Evolutionary conservation across 2,888 invertebrate genomes (phyloP), one percentile per base, ranked within the genome.

Genomic region (Zelleria hepariella): DNA sequence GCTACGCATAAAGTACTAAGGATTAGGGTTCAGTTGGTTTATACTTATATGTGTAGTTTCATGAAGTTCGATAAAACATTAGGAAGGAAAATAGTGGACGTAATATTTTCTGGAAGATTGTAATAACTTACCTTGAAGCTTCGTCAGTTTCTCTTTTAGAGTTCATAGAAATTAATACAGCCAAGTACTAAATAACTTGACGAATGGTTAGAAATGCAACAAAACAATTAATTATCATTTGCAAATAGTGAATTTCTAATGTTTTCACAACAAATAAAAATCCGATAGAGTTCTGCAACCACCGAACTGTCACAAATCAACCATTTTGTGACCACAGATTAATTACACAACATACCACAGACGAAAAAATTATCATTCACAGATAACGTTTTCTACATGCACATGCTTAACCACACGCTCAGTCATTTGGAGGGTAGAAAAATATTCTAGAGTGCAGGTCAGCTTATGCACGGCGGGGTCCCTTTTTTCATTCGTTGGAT

Each of bases 111-210:
- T 51, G 21, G 51, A 23, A 51, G 20, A 5, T 18, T 20, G 10
- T 18, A 51, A 5, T 4, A 51, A 51, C 67, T 84, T 86, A 89
- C 89, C 89, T 89, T 86, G 89, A 88, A 89, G 89, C 89, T 87
- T 87, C 89, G 87, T 85, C 89, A 81, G 83, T 79, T 80, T 87
- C 84, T 78, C 87, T 85, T 82, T 86, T 86, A 68, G 89, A 80
- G 89, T 86, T 89, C 89, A 89, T 89, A 88, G 89, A 89, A 89
- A 85, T 75, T 72, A 73, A 74, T 80, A 71, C 72, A 80, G 67
- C 74, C 64, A 65, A 71, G 73, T 70, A 71, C 72, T 76, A 75
- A 77, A 70, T 71, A 78, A 74, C 73, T 71, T 72, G 65, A 42
- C 66, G 63, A 67, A 70, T 69, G 70, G 72, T 74, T 71, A 77